Percentiles rank a stretch among this genome's conserved stretches.
phyloP scores from a whole-genome alignment of 2,888 invertebrate genomes.

The Drosophila eohydei region DNA sequence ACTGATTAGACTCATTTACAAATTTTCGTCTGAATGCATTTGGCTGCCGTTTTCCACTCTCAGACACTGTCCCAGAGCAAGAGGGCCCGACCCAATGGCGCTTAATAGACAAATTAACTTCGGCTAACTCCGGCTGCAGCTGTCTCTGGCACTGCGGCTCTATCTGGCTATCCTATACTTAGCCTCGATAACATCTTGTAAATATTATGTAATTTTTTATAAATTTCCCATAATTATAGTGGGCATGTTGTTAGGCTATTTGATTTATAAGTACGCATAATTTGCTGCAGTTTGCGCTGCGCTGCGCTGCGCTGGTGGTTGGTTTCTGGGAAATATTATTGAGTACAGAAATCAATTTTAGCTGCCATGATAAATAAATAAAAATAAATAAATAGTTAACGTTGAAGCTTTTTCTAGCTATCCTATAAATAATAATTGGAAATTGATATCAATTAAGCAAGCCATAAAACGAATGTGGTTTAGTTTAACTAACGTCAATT shows the following conservation, averaged over 20 bases:
- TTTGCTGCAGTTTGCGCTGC: constrained; percentile 48
- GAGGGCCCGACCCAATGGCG: constrained; percentile 48
- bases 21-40: constrained; percentile 50
- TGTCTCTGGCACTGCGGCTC: constrained; percentile 34
- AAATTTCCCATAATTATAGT: constrained; percentile 76
- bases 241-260: constrained; percentile 65
- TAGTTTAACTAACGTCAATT: background rate
- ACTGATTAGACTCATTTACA: constrained; percentile 82
- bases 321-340: constrained; percentile 21
- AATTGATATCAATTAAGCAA: constrained; percentile 3
- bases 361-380: background rate
- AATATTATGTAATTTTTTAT: constrained; percentile 80
- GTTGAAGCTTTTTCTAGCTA: background rate
- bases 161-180: constrained; percentile 52
- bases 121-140: constrained; percentile 46
- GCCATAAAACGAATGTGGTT: constrained; percentile 1
- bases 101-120: constrained; percentile 80
- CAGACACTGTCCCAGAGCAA: constrained; percentile 10
- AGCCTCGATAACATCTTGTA: constrained; percentile 77
- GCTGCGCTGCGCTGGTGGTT: constrained; percentile 12
- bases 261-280: constrained; percentile 74
- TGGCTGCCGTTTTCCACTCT: constrained; percentile 42
- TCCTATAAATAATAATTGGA: background rate
- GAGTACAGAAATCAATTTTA: constrained; percentile 34
- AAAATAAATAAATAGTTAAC: background rate